Evolutionary conservation across 2,797 vertebrate genomes (phyloP), one percentile per base, ranked within the genome.

Genomic region (Poeciliopsis gracilis): DNA sequence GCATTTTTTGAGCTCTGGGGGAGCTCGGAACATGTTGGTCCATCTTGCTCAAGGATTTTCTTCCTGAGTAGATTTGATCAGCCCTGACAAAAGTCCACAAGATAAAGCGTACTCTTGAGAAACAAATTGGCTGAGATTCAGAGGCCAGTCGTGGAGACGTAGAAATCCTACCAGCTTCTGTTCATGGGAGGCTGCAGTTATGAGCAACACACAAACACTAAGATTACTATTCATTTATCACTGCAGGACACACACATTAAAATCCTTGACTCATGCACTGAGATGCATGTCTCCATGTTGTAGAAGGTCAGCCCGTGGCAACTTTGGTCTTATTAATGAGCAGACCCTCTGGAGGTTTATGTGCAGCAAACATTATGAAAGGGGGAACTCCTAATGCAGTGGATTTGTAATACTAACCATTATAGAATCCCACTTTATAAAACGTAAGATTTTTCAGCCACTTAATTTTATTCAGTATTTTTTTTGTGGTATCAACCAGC

Each of bases 191-290:
- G 85, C 87, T 82, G 61, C 86, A 28, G 83, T 88, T 86, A 81
- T 78, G 88, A 89, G 86, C 78, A 80, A 47, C 79, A 43, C 82
- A 69, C 82, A 84, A 77, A 25, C 73, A 80, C 84, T 79, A 20
- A 82, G 57, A 74, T 83, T 79, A 80, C 82, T 79, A 77, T 69
- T 87, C 87, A 89, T 92, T 89, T 84, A 90, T 93, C 91, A 91
- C 82, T 49, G 72, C 78, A 9, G 83, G 87, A 87, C 86, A 70
- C 33, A 66, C n/a, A 53, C 70, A 38, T 71, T 71, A 38, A 77
- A 12, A 49, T 25, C 28, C 2, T 69, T 67, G 70, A 78, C 53
- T 28, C 66, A 0, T 77, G 70, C 36, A 38, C 72, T 7, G 75
- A 61, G 45, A 67, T 46, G 49, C 63, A 63, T 18, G 41, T 55